A percentile compares a stretch with the other conserved stretches of the same genome.
These are phyloP conservation scores for Xiphophorus birchmanni DNA, from an alignment of 2,797 vertebrate species.

Conservation along the genomic window DNA sequence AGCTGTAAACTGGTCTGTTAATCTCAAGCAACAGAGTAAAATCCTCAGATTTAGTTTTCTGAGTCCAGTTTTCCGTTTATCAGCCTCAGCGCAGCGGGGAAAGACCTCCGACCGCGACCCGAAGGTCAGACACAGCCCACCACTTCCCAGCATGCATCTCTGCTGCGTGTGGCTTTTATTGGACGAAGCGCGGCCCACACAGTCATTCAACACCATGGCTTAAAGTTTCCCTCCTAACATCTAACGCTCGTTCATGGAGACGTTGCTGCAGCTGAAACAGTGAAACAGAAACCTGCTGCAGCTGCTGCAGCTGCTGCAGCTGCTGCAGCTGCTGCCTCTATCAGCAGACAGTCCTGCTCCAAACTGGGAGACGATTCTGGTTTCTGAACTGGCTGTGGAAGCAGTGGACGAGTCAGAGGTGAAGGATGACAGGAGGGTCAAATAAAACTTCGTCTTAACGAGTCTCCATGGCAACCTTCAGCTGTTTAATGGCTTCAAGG, in stretches of 20 bases:
- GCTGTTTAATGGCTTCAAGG: constrained; percentile 15
- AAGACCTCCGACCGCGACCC: constrained; percentile 25
- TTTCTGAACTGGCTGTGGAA: constrained; percentile 7
- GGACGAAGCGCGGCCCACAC: constrained; percentile 5
- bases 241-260: too few species aligned
- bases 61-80: neutral
- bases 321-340: too few species aligned
- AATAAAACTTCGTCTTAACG: constrained; percentile 28
- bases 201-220: neutral
- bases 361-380: constrained; percentile 17
- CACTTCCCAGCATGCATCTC: constrained; percentile 28
- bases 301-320: too few species aligned
- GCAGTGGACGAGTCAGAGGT: constrained; percentile 40
- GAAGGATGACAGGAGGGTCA: constrained; percentile 25
- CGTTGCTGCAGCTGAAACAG: too few species aligned
- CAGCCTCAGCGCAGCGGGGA: constrained; percentile 24
- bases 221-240: neutral
- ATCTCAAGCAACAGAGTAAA: neutral
- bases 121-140: constrained; percentile 52
- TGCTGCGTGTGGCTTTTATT: constrained; percentile 28
- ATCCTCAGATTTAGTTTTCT: too few species aligned
- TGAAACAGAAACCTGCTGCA: too few species aligned
- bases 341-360: neutral
- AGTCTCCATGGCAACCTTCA: constrained; percentile 12
- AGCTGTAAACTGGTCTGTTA: neutral